These are phyloP conservation scores for Drosophila mulleri DNA, from an alignment of 2,888 invertebrate genomes.

Conservation along the genomic window DNA sequence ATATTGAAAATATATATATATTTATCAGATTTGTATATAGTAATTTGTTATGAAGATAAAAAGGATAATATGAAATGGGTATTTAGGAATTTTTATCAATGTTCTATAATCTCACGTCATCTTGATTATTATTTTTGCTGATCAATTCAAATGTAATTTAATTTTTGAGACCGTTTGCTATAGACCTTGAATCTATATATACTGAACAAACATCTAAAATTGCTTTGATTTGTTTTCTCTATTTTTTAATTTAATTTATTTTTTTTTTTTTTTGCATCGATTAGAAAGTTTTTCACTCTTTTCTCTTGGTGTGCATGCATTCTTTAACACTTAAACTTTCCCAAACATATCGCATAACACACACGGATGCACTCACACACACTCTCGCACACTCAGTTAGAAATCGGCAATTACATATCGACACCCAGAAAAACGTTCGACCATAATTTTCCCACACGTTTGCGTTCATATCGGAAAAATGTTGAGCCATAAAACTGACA, in stretches of 20 bases:
- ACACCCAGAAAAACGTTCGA: slow-evolving; percentile 58
- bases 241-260: no score
- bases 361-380: slow-evolving; percentile 1
- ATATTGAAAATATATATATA: no score
- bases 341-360: slow-evolving; percentile 69
- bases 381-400: slow-evolving; percentile 1
- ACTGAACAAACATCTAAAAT: neutral
- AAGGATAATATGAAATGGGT: no score
- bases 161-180: no score
- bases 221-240: neutral
- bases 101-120: no score
- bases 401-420: slow-evolving; percentile 75
- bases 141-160: no score
- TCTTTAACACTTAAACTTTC: slow-evolving; percentile 31
- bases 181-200: no score
- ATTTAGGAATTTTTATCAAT: no score
- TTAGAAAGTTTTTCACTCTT: neutral
- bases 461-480: slow-evolving; percentile 64
- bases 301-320: slow-evolving; percentile 28
- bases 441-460: slow-evolving; percentile 73
- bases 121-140: no score
- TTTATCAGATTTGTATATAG: no score
- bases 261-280: neutral
- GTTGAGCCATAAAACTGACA: slow-evolving; percentile 77
- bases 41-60: no score